Evolutionary conservation across 2,113 vertebrate species (phyloP), one percentile per base, ranked within the genome.

Genomic region (Pelodiscus sinensis): DNA sequence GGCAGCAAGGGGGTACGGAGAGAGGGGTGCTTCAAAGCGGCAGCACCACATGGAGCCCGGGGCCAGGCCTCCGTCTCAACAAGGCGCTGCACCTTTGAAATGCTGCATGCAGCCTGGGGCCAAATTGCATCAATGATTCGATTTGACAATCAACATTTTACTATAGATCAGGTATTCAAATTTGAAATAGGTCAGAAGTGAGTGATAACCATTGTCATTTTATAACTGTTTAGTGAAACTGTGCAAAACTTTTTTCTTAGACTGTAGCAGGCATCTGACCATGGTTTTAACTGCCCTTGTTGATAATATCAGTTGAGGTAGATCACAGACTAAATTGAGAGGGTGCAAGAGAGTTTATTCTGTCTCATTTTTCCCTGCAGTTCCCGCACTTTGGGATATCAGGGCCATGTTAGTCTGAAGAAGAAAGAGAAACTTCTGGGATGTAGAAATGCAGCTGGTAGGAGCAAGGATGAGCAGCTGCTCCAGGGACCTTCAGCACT

Each of bases 221-320:
- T 77, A 57, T 85, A 86, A 85, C 85, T 96, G 25, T 95, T 95
- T 79, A 44, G 57, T 29, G 60, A 92, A 81, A 90, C 65, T 94
- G 62, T 60, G 56, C 25, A 12, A n/a, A 71, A 35, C 3, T 71
- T 71, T 71, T 90, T 94, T 81, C 94, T 94, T 92, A 88, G 54
- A 91, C 94, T 92, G 90, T 83, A 81, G 77, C 15, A 9, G 84
- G 55, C 91, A 86, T 90, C 94, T 92, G 90, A 83, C 92, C 83
- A 84, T 90, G 79, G 90, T 92, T 97, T 65, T 89, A 82, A 92
- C 96, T 95, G 96, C 35, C 21, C 11, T 14, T 81, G 54, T 93
- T 86, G 88, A 35, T 88, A 92, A 81, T 94, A 93, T 93, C 86
- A 65, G 88, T 80, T 81, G 85, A 83, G 90, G 89, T 44, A 44